Evolutionary conservation across 2,113 vertebrate genomes (phyloP), one percentile per base, ranked within the genome.

Genomic region (Notiomystis cincta): DNA sequence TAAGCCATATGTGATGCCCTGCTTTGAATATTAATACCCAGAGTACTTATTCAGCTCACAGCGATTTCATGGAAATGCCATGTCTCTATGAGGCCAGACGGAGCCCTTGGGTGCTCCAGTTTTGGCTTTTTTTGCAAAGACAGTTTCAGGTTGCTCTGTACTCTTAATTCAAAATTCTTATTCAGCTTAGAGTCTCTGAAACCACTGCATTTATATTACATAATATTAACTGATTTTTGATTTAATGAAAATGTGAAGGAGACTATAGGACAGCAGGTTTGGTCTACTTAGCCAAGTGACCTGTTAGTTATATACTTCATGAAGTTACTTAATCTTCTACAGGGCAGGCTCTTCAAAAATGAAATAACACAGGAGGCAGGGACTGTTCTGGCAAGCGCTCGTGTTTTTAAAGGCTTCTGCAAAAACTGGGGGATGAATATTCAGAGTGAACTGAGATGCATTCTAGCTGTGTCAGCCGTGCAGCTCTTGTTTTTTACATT

Each of bases 21-120:
- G 80, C 69, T 97, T 96, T 95, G 95, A 95, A 95, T 93, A 96
- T 94, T 96, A 96, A 94, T 94, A 92, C 22, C 37, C 40, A 89
- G 60, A 78, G 42, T 13, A 7, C 61, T 96, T 87, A 90, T 90
- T 90, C 96, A 95, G 91, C 84, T 96, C 89, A 84, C 69, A 94
- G 82, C 69, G 73, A 57, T 75, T 94, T 90, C 83, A 70, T 75
- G 81, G 92, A 86, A 94, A 87, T 48, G 44, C 57, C 1, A 33
- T 77, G 82, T 42, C 60, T 90, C 82, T 89, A 3, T 78, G 85
- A 93, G 86, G 72, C 90, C 79, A 81, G 71, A 95, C 51, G 0
- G 33, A 95, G 85, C 88, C 92, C 79, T 81, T 86, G 72, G 72
- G 72, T 90, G 61, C 69, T 89, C 89, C 1, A 87, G 54, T 87